Conservation (phyloP, 2,113 vertebrate genomes). For the Petaurus breviceps region DNA sequence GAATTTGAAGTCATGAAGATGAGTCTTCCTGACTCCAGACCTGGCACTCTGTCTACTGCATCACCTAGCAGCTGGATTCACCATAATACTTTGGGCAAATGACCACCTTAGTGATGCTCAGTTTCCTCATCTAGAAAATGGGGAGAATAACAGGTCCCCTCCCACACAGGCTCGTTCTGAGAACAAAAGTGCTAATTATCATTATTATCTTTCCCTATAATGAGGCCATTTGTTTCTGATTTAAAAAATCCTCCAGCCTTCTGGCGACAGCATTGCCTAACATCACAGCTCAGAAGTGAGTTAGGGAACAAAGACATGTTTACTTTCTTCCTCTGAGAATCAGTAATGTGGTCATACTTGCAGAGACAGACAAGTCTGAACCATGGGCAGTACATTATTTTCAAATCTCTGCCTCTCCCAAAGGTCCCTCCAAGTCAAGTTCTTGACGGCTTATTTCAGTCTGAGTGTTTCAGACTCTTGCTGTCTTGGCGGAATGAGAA, state of each 20-base stretch:
- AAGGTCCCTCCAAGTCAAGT: slow-evolving; percentile 65
- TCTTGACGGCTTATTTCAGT: slow-evolving; percentile 73
- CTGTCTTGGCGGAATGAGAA: slow-evolving; percentile 60
- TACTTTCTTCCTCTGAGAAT: slow-evolving; percentile 73
- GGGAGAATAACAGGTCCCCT: not conserved
- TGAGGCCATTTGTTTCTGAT: not conserved
- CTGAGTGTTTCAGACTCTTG: slow-evolving; percentile 51
- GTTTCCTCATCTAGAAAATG: not conserved
- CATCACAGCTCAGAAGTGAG: slow-evolving; percentile 66
- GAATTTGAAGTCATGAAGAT: not conserved
- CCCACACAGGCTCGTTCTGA: not conserved
- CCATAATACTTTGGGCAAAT: not conserved
- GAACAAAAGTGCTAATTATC: not conserved
- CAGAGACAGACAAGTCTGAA: slow-evolving; percentile 65
- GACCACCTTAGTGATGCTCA: not conserved
- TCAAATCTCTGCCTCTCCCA: slow-evolving; percentile 73
- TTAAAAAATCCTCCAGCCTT: slow-evolving; percentile 53
- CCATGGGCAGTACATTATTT: slow-evolving; percentile 67
- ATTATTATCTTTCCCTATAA: slow-evolving; percentile 7
- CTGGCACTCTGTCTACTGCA: not conserved
- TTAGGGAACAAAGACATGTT: slow-evolving; percentile 75
- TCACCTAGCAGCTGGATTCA: not conserved
- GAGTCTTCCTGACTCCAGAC: no score
- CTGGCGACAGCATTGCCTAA: not conserved
- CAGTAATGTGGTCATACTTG: slow-evolving; percentile 68